phyloP scores from a whole-genome alignment of 2,113 vertebrate species.

The Scolopax mira region DNA sequence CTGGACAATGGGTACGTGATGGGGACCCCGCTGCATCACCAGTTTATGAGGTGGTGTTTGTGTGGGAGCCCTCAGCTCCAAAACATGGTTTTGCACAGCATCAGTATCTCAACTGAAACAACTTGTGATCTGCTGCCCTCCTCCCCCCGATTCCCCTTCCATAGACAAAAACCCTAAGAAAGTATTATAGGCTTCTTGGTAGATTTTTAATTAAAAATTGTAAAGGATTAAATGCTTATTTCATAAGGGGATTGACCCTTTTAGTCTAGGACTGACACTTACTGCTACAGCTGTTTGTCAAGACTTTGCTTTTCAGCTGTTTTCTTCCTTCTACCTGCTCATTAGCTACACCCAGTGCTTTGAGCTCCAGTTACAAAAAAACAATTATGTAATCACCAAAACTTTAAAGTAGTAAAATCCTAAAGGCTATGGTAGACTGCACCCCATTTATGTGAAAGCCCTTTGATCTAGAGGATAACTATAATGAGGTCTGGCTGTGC shows the following conservation, averaged over 20 bases:
- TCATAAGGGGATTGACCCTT: constrained; percentile 37
- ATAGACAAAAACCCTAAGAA: not conserved
- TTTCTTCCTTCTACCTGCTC: constrained; percentile 44
- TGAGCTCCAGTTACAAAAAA: constrained; percentile 18
- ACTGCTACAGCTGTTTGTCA: constrained; percentile 22
- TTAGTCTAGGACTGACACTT: not conserved
- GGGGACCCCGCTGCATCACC: not conserved
- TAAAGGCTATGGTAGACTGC: constrained; percentile 30
- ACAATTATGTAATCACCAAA: constrained; percentile 14
- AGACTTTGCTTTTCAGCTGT: constrained; percentile 51
- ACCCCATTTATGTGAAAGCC: constrained; percentile 36
- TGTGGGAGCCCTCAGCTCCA: not conserved
- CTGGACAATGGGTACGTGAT: not conserved
- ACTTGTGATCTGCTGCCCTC: not conserved
- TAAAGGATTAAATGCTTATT: constrained; percentile 42
- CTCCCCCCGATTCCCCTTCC: not conserved
- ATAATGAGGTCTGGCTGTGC: constrained; percentile 33
- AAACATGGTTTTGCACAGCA: not conserved
- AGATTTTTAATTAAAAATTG: constrained; percentile 44
- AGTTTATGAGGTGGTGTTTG: not conserved
- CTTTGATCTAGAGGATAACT: constrained; percentile 56
- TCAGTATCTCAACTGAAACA: not conserved
- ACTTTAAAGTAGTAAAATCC: constrained; percentile 56
- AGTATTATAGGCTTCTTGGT: constrained; percentile 14
- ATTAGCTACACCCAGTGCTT: constrained; percentile 1